Evolutionary conservation across 2,113 vertebrate species (phyloP), one percentile per base, ranked within the genome.

Genomic region (Willisornis vidua): DNA sequence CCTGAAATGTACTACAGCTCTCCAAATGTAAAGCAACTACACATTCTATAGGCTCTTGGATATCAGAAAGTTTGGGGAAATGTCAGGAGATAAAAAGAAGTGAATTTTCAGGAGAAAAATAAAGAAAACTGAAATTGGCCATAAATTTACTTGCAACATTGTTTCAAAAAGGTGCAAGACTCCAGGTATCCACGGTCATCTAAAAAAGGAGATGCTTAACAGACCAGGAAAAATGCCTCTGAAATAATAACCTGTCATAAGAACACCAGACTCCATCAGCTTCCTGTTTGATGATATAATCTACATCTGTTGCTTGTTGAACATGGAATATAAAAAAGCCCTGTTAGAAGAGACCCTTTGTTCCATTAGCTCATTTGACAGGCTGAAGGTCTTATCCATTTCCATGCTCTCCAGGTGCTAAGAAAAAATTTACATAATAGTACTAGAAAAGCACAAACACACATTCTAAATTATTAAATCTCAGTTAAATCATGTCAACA

Each of bases 281-380:
- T 70, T 91, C 77, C 37, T 62, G 23, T 87, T 76, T 66, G 51
- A 70, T 43, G 33, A 72, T 76, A 72, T 25, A 62, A 75, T 65
- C 73, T 78, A 78, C 77, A 91, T 92, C 81, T 87, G 74, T 58
- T 93, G 15, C 59, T 93, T 41, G 43, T 85, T 96, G 81, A 95
- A 65, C 16, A 7, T 4, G 57, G 46, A 91, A 76, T 28, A 29
- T 35, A 66, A 82, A 75, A 89, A 73, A 52, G 45, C 58, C 45
- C 28, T 52, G 9, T 29, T 82, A 72, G 39, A 82, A 72, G 24
- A 62, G 7, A 25, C 31, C n/a, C 85, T 90, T 31, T 57, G 14
- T 85, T 93, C 88, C 71, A 70, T 59, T 72, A 68, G 22, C 31
- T 76, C 49, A 65, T 72, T 78, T 75, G 58, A 52, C 35, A 91